Evolutionary conservation across 1,140 invertebrate genomes (phyloP).

Genomic region (Lepeophtheirus salmonis): DNA sequence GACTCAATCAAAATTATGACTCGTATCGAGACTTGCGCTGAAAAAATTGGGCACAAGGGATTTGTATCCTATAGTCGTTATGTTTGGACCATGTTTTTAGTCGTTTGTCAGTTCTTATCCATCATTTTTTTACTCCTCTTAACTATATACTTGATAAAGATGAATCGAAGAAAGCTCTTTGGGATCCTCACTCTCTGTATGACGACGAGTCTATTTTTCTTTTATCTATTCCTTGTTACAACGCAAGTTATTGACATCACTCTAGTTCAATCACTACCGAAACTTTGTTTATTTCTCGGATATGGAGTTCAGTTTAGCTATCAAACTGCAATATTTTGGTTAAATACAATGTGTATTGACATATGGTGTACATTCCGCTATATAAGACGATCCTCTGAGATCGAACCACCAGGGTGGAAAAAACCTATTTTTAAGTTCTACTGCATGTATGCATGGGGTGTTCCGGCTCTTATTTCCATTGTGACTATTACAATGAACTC

Average conservation of each 20-base stretch:
- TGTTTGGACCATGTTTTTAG: neutral
- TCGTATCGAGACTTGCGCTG: neutral
- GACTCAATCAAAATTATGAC: neutral
- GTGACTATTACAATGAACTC: conserved; percentile 8
- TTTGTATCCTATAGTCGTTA: neutral
- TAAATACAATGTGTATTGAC: conserved; percentile 6
- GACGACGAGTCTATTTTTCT: conserved; percentile 5
- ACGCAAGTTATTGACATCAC: neutral
- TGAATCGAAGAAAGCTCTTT: conserved; percentile 4
- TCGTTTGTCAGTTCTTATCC: neutral
- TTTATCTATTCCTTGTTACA: conserved; percentile 6
- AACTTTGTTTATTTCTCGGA: neutral
- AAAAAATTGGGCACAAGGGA: neutral
- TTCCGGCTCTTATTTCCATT: neutral
- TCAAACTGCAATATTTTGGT: conserved; percentile 4
- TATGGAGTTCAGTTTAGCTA: neutral
- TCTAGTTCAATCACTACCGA: neutral
- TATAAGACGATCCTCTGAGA: neutral
- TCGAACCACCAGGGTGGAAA: neutral
- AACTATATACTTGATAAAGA: neutral
- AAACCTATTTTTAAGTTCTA: conserved; percentile 3
- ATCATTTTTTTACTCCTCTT: conserved; percentile 4
- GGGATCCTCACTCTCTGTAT: neutral
- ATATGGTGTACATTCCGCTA: conserved; percentile 6
- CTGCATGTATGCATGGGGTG: conserved; percentile 7